phyloP scores from a whole-genome alignment of 2,888 invertebrate genomes.

The Arrhopalites spinosus region DNA sequence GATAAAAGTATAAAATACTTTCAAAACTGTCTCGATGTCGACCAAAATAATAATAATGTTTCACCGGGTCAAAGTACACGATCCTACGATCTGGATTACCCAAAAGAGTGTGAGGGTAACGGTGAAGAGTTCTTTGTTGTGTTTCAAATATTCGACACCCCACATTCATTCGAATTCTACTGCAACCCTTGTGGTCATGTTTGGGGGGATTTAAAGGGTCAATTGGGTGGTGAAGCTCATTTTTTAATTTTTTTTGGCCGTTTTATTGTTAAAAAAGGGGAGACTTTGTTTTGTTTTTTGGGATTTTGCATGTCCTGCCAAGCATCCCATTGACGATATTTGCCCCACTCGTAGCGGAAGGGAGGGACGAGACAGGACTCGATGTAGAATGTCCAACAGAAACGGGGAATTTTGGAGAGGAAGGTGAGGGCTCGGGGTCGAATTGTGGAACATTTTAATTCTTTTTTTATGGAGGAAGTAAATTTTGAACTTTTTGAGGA shows the following conservation, averaged over 20 bases:
- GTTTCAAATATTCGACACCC: constrained; percentile 39
- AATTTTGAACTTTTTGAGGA: too few species aligned
- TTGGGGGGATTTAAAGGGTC: not conserved
- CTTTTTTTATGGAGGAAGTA: not conserved
- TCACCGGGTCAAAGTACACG: constrained; percentile 35
- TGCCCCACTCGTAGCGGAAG: constrained; percentile 17
- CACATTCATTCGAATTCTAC: constrained; percentile 35
- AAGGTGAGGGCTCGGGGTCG: not conserved
- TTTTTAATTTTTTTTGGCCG: not conserved
- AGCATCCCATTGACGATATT: constrained; percentile 14
- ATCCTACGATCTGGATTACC: constrained; percentile 31
- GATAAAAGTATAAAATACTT: constrained; percentile 38
- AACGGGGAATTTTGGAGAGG: not conserved
- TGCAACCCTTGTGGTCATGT: constrained; percentile 38
- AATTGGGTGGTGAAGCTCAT: not conserved
- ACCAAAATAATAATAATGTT: constrained; percentile 38
- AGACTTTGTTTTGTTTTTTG: not conserved
- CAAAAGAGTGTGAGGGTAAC: constrained; percentile 36
- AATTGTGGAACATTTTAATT: not conserved
- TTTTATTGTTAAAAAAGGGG: not conserved
- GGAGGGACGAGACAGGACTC: constrained; percentile 8
- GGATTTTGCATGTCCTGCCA: not conserved
- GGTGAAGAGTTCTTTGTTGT: constrained; percentile 30
- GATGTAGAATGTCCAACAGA: not conserved
- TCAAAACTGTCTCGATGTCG: constrained; percentile 36